Evolutionary conservation across 2,888 invertebrate genomes (phyloP).

Genomic region (Erebia ligea): DNA sequence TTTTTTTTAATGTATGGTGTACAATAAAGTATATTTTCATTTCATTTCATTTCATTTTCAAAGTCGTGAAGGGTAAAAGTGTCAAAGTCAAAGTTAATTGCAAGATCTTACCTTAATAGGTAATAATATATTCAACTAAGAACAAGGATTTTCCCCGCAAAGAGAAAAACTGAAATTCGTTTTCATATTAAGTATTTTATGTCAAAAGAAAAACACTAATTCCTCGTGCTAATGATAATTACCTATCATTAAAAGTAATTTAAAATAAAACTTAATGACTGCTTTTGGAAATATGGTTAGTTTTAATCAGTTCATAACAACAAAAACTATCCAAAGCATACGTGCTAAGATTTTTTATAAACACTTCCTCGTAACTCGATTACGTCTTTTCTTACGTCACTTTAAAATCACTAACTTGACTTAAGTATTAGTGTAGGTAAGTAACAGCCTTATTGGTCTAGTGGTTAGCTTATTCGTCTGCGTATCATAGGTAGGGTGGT

Average conservation of each 20-base stretch:
- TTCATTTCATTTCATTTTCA: too few species aligned
- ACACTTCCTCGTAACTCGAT: neutral
- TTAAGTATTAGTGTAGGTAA: neutral
- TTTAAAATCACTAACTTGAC: neutral
- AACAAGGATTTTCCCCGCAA: constrained; percentile 1
- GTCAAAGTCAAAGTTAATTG: constrained; percentile 5
- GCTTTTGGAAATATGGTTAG: neutral
- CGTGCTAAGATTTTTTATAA: neutral
- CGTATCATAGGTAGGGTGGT: too few species aligned
- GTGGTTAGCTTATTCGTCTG: too few species aligned
- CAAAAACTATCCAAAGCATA: neutral
- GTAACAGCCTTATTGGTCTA: neutral
- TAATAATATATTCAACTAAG: neutral
- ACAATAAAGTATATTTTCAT: too few species aligned
- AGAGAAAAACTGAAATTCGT: neutral
- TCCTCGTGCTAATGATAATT: constrained; percentile 9
- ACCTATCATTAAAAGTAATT: constrained; percentile 8
- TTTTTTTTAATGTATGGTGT: too few species aligned
- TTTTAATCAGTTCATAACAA: neutral
- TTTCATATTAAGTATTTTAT: neutral
- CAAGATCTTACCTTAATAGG: neutral
- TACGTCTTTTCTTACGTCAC: constrained; percentile 6
- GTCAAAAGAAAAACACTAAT: constrained; percentile 5
- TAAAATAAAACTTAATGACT: neutral
- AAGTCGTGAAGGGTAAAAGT: neutral